A percentile compares a stretch with the other conserved stretches of the same genome.
phyloP scores from a whole-genome alignment of 1,140 invertebrate species.

The Bradynema listronoti region DNA sequence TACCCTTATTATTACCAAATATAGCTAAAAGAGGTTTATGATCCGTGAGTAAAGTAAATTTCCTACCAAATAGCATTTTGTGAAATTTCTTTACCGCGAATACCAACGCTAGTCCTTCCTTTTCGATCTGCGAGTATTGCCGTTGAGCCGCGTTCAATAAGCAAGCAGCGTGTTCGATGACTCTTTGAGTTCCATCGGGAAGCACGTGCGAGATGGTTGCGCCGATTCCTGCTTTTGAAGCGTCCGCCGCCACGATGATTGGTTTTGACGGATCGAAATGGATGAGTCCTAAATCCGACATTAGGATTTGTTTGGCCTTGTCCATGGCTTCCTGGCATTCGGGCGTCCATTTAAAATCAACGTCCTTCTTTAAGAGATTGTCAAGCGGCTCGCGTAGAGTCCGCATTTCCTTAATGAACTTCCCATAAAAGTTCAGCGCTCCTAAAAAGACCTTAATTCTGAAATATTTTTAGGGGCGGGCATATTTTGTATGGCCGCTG shows the following conservation, averaged over 20 bases:
- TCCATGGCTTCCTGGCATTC: conserved; percentile 30
- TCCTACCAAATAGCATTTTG: conserved; percentile 12
- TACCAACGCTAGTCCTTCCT: conserved; percentile 56
- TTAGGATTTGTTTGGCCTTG: conserved; percentile 45
- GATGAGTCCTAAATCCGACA: conserved; percentile 40
- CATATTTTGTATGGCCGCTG: too few species aligned
- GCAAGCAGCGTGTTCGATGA: conserved; percentile 59
- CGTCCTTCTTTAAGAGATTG: conserved; percentile 28
- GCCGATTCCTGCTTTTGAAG: conserved; percentile 59
- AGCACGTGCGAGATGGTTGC: conserved; percentile 60
- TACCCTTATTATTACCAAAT: conserved; percentile 19
- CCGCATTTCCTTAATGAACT: conserved; percentile 25
- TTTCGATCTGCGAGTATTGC: conserved; percentile 62
- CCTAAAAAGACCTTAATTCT: conserved; percentile 39
- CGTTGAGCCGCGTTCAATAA: conserved; percentile 59
- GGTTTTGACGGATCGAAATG: conserved; percentile 57
- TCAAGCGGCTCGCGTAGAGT: conserved; percentile 20
- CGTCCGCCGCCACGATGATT: conserved; percentile 60
- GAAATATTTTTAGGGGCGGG: too few species aligned
- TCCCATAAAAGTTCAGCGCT: conserved; percentile 40
- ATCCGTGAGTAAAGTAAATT: conserved; percentile 17
- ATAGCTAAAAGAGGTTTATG: conserved; percentile 17
- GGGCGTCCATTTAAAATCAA: conserved; percentile 6
- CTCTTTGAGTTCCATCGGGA: conserved; percentile 55
- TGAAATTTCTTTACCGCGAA: conserved; percentile 20